phyloP scores from a whole-genome alignment of 1,140 invertebrate genomes.

The Alviniconcha marisindica region DNA sequence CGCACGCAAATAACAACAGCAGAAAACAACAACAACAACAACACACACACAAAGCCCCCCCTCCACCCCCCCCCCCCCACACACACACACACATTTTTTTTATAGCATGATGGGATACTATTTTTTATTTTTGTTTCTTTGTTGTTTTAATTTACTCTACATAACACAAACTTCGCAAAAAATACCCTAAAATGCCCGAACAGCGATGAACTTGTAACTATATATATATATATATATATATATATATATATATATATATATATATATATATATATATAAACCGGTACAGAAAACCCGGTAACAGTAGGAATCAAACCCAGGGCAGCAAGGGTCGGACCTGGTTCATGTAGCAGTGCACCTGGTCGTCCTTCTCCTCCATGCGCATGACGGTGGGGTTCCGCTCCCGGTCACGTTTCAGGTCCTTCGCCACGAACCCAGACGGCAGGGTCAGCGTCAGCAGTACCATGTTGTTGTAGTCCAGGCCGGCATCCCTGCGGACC shows the following conservation, averaged over 20 bases:
- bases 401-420: neutral
- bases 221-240: neutral
- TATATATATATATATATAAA: neutral
- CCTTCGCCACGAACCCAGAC: neutral
- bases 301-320: no score
- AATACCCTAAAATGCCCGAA: neutral
- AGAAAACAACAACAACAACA: no score
- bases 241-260: neutral
- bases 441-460: neutral
- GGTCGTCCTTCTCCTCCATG: neutral
- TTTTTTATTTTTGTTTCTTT: no score
- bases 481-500: neutral
- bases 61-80: no score
- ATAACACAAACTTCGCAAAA: neutral
- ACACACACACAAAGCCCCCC: neutral
- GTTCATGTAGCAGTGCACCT: neutral
- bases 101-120: no score
- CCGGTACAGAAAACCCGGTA: neutral
- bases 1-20: no score
- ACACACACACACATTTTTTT: no score
- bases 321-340: neutral
- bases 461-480: conserved; percentile 13
- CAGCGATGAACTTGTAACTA: neutral
- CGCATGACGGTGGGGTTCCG: neutral
- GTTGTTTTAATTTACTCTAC: no score